Base-by-base conservation (phyloP, 1,140 invertebrate genomes). In the Aphidius gifuensis region DNA sequence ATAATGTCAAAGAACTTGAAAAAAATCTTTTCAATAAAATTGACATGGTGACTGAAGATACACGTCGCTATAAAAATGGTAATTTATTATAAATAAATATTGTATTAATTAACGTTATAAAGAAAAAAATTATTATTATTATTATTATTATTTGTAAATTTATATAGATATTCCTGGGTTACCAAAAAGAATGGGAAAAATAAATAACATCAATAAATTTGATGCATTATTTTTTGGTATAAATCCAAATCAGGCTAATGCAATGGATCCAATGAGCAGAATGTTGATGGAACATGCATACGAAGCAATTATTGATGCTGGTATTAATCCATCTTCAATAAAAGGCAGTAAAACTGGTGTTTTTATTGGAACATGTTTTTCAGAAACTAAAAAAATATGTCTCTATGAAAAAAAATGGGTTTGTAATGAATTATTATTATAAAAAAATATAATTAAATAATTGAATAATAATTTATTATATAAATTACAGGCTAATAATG, bases 241-340 rank as follows among this genome's bases (percentile, higher is more conserved):
- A 1, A 89, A 92, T 69, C 88, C 85, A 68, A 90, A 92, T 64
- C 92, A 95, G 75, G 92, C 92, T 0, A 85, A 94, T 64, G 85
- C 84, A 6, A 92, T 95, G 90, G 94, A 97, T 70, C 93, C 93
- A 0, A 93, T 94, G 87, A 86, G 90, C 67, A 83, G 94, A 61
- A 85, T 94, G 61, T 76, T 96, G 9, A 74, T 97, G 38, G 94
- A 97, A 78, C 87, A 90, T 53, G 82, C 91, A 0, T 90, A 92
- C 69, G 94, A 96, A 80, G 91, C 93, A 1, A 85, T 96, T n/a
- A 80, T 94, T 61, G 94, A 97, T 84, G 90, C 94, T 62, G 94
- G 94, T 4, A 40, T 73, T 5, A 81, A 80, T 69, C 78, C 78
- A 4, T 65, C 62, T 5, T 54, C 84, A 57, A 73, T 93, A 5